Conservation (phyloP, 2,113 vertebrate species). For the Peromyscus maniculatus region DNA sequence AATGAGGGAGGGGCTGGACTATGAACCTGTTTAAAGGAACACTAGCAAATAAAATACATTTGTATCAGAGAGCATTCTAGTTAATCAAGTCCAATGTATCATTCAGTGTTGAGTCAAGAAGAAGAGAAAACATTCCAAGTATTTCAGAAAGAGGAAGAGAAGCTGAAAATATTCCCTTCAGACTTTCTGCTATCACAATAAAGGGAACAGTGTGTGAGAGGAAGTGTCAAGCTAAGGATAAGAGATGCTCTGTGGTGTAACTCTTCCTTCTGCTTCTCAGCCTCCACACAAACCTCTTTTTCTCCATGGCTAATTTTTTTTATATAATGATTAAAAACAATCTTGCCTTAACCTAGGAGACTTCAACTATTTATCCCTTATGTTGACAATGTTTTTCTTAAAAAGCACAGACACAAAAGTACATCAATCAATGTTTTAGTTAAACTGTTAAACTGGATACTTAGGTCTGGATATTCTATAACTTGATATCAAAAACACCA, state of each 20-base stretch:
- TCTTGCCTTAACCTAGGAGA: background rate
- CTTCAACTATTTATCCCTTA: background rate
- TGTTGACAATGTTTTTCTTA: constrained; percentile 18
- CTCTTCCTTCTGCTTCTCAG: background rate
- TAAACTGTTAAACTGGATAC: background rate
- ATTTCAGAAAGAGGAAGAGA: constrained; percentile 16
- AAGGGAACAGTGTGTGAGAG: background rate
- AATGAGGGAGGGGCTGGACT: background rate
- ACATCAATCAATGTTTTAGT: background rate
- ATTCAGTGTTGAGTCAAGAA: background rate
- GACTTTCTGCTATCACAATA: background rate
- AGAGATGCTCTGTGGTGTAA: background rate
- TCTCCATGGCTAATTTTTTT: background rate
- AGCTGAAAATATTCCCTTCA: background rate
- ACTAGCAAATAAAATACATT: constrained; percentile 52
- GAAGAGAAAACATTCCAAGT: constrained; percentile 19
- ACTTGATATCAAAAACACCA: background rate
- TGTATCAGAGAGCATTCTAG: constrained; percentile 13
- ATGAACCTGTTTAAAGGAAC: constrained; percentile 18
- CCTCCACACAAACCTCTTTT: background rate
- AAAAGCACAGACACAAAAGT: background rate
- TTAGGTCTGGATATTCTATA: background rate
- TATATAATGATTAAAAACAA: background rate
- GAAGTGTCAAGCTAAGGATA: background rate
- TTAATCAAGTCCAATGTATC: constrained; percentile 26